phyloP scores from a whole-genome alignment of 2,113 vertebrate genomes.

The Seriola dumerili region DNA sequence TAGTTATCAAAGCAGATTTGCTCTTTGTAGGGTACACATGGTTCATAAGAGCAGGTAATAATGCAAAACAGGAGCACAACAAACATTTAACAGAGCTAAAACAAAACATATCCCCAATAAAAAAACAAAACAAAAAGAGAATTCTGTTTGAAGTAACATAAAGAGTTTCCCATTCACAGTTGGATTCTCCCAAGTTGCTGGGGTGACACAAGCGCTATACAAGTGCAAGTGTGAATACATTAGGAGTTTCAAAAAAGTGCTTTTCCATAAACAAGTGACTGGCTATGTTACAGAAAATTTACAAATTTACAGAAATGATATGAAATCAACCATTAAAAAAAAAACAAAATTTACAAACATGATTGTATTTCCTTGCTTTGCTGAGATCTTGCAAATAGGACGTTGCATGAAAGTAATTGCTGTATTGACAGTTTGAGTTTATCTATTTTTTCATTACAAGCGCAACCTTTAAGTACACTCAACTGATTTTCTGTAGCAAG shows the following conservation, averaged over 20 bases:
- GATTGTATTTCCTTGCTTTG: constrained; percentile 57
- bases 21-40: constrained; percentile 27
- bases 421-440: constrained; percentile 30
- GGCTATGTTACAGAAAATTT: constrained; percentile 71
- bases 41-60: constrained; percentile 32
- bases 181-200: constrained; percentile 51
- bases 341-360: constrained; percentile 66
- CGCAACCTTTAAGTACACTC: constrained; percentile 61
- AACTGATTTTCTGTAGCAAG: constrained; percentile 74
- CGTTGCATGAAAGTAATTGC: constrained; percentile 41
- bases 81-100: constrained; percentile 29
- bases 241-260: constrained; percentile 68
- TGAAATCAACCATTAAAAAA: constrained; percentile 68
- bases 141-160: constrained; percentile 35
- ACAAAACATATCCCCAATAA: not conserved
- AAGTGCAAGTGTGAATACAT: constrained; percentile 70
- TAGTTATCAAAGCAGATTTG: constrained; percentile 20
- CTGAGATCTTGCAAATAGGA: constrained; percentile 56
- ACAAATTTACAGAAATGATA: constrained; percentile 68
- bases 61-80: constrained; percentile 22
- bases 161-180: constrained; percentile 71
- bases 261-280: constrained; percentile 65
- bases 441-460: constrained; percentile 34
- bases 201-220: constrained; percentile 57
- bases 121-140: not conserved